phyloP scores from a whole-genome alignment of 2,797 vertebrate species.

The Nasua narica region DNA sequence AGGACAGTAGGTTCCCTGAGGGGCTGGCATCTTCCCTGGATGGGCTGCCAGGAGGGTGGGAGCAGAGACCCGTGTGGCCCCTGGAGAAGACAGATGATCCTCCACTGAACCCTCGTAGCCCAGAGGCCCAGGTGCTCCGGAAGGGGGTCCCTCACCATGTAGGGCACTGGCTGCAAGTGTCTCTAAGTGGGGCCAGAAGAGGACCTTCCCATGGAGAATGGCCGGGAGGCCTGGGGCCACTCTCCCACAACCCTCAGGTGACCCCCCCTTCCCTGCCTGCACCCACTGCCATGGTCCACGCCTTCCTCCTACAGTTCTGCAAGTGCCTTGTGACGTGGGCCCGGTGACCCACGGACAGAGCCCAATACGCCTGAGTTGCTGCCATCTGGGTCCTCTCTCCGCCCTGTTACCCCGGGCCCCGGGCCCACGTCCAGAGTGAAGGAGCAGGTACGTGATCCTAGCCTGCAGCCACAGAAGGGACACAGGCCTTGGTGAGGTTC shows the following conservation, averaged over 20 bases:
- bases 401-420: neutral
- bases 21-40: neutral
- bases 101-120: fast-evolving
- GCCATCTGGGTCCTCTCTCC: neutral
- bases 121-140: no score
- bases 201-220: neutral
- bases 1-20: neutral
- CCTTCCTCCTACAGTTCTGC: neutral
- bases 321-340: neutral
- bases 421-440: neutral
- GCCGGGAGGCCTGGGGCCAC: neutral
- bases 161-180: neutral
- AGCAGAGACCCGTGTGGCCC: neutral
- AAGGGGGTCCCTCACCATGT: neutral
- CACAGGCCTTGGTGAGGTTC: no score
- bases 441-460: neutral
- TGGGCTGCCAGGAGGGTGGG: neutral
- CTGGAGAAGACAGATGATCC: neutral
- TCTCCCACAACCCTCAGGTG: neutral
- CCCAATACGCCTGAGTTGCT: neutral
- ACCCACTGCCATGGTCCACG: fast-evolving
- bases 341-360: neutral
- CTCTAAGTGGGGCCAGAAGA: neutral
- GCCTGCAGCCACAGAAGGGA: neutral
- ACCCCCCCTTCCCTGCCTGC: neutral